Evolutionary conservation across 30 jellyfish, hydroid and myxozoan genomes (phyloP).

Genomic region (Morbakka virulenta): DNA sequence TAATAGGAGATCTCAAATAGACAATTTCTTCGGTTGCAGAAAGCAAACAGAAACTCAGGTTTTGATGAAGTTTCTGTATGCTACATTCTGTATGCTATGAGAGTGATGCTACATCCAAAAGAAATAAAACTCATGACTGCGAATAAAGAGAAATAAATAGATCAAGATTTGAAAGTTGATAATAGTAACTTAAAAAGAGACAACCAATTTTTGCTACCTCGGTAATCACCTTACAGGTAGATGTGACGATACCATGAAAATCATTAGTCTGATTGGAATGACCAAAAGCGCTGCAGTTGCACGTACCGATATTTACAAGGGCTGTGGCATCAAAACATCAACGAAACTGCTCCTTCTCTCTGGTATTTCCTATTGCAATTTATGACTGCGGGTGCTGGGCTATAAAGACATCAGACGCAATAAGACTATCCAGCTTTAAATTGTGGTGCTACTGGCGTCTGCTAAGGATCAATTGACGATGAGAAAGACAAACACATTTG

Average conservation of each 20-base stretch:
- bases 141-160: neutral
- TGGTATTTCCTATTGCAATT: too few species aligned
- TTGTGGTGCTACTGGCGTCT: too few species aligned
- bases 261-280: neutral
- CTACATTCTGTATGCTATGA: neutral
- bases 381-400: too few species aligned
- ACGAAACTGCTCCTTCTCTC: neutral
- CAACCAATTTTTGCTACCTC: neutral
- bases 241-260: neutral
- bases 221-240: neutral
- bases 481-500: neutral
- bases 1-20: neutral
- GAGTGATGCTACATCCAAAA: neutral
- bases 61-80: neutral
- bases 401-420: too few species aligned
- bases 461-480: too few species aligned
- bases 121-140: neutral
- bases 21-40: neutral
- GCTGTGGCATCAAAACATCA: neutral
- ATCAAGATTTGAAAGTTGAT: neutral
- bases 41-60: neutral
- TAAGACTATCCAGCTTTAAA: too few species aligned
- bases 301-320: neutral
- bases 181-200: neutral
- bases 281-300: neutral